Percentiles rank a stretch among this genome's conserved stretches.
These are phyloP conservation scores for Norana najaformis DNA, from an alignment of 2,888 invertebrate species.

Conservation along the genomic window DNA sequence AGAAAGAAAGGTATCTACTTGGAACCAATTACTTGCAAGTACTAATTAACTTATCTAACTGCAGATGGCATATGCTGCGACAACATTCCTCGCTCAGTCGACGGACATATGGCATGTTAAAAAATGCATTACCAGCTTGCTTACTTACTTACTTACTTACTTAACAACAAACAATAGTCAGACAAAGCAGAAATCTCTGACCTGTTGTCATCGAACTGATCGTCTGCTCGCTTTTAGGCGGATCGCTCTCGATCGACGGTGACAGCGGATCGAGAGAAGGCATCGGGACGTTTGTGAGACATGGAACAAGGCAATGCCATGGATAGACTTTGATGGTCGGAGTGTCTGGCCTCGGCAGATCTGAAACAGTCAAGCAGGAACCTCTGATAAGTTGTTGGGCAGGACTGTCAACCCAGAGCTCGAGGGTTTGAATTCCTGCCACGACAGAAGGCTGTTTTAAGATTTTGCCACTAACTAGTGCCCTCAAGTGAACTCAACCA, in stretches of 20 bases:
- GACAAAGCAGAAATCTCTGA: background rate
- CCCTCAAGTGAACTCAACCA: too few relatives aligned
- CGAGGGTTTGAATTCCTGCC: too few relatives aligned
- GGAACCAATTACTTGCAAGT: too few relatives aligned
- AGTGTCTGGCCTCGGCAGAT: background rate
- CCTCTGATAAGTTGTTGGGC: background rate
- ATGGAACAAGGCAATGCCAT: slow-evolving; percentile 79
- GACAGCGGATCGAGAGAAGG: background rate
- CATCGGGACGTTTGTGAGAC: slow-evolving; percentile 63
- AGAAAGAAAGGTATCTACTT: too few relatives aligned
- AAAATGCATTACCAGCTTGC: too few relatives aligned
- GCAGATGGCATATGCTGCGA: too few relatives aligned
- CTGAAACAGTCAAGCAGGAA: background rate
- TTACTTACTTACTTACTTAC: background rate
- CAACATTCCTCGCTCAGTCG: too few relatives aligned
- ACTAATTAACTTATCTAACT: too few relatives aligned
- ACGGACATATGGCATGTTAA: too few relatives aligned
- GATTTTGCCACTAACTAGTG: too few relatives aligned
- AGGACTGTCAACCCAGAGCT: too few relatives aligned
- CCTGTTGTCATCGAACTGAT: background rate
- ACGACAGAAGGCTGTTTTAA: too few relatives aligned
- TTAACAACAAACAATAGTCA: background rate
- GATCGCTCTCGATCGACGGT: background rate
- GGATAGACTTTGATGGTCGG: slow-evolving; percentile 68
- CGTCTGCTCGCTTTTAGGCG: background rate